Conservation (phyloP, 2,888 invertebrate genomes). For the Drosophila maculinotata region DNA sequence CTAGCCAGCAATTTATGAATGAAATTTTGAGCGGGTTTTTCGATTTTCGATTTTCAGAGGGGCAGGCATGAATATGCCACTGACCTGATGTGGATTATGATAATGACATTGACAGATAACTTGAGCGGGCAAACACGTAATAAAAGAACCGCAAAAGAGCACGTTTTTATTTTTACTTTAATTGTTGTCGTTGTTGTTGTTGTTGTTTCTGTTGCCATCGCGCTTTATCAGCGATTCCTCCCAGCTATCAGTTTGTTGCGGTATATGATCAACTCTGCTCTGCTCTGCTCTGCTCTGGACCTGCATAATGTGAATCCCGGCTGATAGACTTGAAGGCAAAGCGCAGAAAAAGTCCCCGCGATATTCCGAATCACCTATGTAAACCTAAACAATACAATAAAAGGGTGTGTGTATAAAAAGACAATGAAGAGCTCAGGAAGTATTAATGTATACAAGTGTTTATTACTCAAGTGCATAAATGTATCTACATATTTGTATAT, state of each 20-base stretch:
- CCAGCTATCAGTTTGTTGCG: conserved; percentile 26
- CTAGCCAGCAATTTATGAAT: conserved; percentile 17
- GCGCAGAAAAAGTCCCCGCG: conserved; percentile 40
- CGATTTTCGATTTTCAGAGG: conserved; percentile 3
- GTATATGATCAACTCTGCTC: conserved; percentile 5
- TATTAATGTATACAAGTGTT: background rate
- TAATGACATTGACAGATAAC: conserved; percentile 11
- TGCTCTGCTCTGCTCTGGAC: conserved; percentile 8
- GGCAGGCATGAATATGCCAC: conserved; percentile 18
- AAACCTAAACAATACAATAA: conserved; percentile 4
- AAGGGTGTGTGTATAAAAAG: conserved; percentile 1
- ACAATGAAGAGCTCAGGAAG: conserved; percentile 10
- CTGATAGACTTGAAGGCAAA: conserved; percentile 7
- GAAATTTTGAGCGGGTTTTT: conserved; percentile 21
- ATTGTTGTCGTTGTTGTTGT: conserved; percentile 5
- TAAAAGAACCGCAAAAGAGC: conserved; percentile 5
- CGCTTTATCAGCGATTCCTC: conserved; percentile 20
- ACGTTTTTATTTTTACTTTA: conserved; percentile 1
- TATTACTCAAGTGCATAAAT: background rate
- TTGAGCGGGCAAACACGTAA: conserved; percentile 2
- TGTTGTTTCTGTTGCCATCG: conserved; percentile 10
- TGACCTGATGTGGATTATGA: conserved; percentile 10
- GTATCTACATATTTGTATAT: background rate
- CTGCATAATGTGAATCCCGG: conserved; percentile 38
- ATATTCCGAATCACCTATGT: conserved; percentile 2